These are phyloP conservation scores for Delichon dasypus DNA, from an alignment of 2,797 vertebrate genomes.

Conservation along the genomic window DNA sequence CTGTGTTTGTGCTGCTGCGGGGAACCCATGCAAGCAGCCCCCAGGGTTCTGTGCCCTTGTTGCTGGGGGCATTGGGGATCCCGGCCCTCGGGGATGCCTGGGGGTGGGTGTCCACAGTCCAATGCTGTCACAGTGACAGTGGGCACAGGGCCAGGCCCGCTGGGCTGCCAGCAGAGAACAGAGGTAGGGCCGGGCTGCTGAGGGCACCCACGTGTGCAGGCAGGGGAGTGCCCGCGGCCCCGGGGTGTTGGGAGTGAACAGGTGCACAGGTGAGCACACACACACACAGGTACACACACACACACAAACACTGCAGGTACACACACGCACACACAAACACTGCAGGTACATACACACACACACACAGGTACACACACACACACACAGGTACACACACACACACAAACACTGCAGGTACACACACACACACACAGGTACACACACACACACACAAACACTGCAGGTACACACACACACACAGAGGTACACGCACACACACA, in stretches of 20 bases:
- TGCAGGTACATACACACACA: too few species aligned
- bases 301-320: neutral
- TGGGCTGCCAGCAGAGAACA: neutral
- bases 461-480: neutral
- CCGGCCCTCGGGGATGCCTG: accelerated
- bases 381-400: too few species aligned
- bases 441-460: neutral
- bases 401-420: neutral
- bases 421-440: too few species aligned
- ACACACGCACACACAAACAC: neutral
- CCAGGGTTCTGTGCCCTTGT: neutral
- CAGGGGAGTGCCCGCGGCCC: neutral
- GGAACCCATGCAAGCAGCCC: neutral
- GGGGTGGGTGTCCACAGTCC: neutral
- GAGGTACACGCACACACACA: too few species aligned
- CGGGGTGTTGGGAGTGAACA: accelerated
- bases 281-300: too few species aligned
- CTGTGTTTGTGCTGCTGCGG: neutral
- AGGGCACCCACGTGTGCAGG: neutral
- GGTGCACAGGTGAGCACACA: accelerated
- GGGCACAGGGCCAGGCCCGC: neutral
- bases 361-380: too few species aligned
- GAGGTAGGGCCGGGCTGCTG: accelerated
- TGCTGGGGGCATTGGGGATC: accelerated
- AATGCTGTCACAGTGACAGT: neutral